Evolutionary conservation across 2,113 vertebrate genomes (phyloP).

Genomic region (Pan paniscus): DNA sequence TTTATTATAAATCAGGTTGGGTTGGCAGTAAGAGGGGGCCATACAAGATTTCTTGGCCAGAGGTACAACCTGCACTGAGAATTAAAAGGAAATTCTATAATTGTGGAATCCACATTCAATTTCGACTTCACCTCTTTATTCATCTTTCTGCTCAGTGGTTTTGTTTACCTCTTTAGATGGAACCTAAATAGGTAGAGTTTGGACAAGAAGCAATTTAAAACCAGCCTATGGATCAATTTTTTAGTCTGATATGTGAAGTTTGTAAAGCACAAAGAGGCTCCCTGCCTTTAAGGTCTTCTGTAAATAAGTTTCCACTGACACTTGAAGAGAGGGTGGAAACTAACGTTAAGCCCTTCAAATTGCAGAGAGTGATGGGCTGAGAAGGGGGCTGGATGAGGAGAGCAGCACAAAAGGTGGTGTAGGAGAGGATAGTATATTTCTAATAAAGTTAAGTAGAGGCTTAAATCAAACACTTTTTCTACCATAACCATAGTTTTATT

Average conservation of each 20-base stretch:
- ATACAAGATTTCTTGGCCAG: background rate
- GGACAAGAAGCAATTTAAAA: background rate
- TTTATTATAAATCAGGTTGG: background rate
- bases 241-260: background rate
- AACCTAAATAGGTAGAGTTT: background rate
- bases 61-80: background rate
- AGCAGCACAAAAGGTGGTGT: too few species aligned
- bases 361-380: background rate
- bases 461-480: background rate
- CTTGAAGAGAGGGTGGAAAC: background rate
- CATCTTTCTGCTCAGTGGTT: background rate
- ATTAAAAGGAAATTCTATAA: background rate
- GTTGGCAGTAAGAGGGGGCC: rapidly evolving
- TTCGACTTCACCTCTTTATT: background rate
- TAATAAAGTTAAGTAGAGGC: background rate
- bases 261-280: background rate
- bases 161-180: background rate
- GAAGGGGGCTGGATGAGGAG: background rate
- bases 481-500: background rate
- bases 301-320: background rate
- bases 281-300: background rate
- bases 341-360: background rate
- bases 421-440: background rate
- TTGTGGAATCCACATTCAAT: background rate
- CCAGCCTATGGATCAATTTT: background rate